Base-by-base conservation (phyloP, 2,113 vertebrate genomes). In the Colinus virginianus region DNA sequence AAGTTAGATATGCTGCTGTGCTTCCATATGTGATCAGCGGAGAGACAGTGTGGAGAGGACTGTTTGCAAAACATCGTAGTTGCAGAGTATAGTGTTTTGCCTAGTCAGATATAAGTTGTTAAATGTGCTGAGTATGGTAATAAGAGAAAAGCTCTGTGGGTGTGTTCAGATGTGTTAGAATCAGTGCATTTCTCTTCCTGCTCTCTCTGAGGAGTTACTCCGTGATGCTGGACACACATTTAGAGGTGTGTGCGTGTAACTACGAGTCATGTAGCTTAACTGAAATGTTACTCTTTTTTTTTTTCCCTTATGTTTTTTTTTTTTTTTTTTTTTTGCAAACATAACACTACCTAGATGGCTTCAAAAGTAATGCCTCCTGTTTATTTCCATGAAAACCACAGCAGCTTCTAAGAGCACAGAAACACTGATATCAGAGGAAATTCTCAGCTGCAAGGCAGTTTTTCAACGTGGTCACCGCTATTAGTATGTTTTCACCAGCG, bases 1-100 rank as follows among this genome's bases (percentile, higher is more conserved):
- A 58, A 48, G 63, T 72, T 76, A 69, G 45, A 89, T 36, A 92
- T 76, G 53, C 70, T 90, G 58, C 58, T 68, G 1, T 61, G 45
- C 61, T 87, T 84, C 72, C 84, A 68, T 84, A 90, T 58, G n/a
- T 87, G 53, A 63, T 81, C 81, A 72, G 70, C 66, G n/a, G 63
- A 69, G 62, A 78, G 69, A 16, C 55, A 49, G 7, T 4, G 2
- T 69, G 67, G 80, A 22, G 78, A 75, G 56, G 49, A 58, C 56
- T 72, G 48, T 76, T 85, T 22, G 6, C 40, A 87, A 68, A 43
- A 82, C 36, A 23, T 0, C 34, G 4, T 53, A 22, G 38, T 84
- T 95, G 45, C 63, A n/a, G 88, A 88, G 21, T n/a, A 34, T 45
- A n/a, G 40, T 62, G 63, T 78, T 88, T 84, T 94, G 26, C 40